Evolutionary conservation across 2,888 invertebrate species (phyloP), one percentile per base, ranked within the genome.

Genomic region (Salticus scenicus): DNA sequence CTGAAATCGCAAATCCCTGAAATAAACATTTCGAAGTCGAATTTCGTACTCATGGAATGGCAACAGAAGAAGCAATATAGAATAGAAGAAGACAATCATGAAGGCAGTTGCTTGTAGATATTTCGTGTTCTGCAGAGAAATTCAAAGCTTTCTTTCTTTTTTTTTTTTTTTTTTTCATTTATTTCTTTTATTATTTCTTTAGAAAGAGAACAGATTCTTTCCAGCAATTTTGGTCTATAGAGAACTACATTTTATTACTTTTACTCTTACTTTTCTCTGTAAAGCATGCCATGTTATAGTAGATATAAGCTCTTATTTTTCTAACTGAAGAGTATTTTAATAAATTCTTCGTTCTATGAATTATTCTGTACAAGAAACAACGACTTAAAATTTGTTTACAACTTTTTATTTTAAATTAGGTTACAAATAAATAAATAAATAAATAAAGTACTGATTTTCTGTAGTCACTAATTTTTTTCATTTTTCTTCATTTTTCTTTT

Each of bases 71-170:
- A 57, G 24, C 57, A 57, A 57, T 57, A 57, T 57, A 24, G 20
- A 2, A 24, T 20, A 57, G 57, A 57, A 24, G 57, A 57, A 57
- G 57, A 57, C 57, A 57, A 57, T 57, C 57, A 57, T 57, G 24
- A 24, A 57, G 24, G 57, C 57, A 57, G 57, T 57, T 57, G 20
- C 57, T 57, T 57, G 57, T 24, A 57, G 57, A 57, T 57, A 57
- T 57, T 57, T 57, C 57, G 57, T 57, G 57, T 57, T 24, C 57
- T 57, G 24, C 57, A 24, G 24, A 20, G 1, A 24, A 57, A 24
- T 57, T 24, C 20, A 57, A 57, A 4, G 24, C 24, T 57, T 57
- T 57, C 12, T 24, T 57, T 57, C 24, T 20, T 24, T 57, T 20
- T 24, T 12, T 57, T 57, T 24, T 24, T 24, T 57, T 24, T 12